Base-by-base conservation (phyloP, 92 coral and sea anemone species). In the Diadumene lineata region DNA sequence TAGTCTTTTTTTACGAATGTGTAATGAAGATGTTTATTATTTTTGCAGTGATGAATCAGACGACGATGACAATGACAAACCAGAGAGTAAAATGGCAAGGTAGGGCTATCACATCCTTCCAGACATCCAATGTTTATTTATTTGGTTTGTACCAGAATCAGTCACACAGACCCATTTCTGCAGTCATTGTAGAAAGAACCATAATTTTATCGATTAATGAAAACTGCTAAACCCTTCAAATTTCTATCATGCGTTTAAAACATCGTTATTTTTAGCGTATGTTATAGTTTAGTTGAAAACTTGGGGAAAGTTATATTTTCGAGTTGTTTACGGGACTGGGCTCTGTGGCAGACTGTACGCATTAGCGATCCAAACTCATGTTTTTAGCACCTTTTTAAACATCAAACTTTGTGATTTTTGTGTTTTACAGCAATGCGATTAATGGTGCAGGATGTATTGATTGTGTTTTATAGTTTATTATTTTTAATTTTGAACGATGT, bases 21-120 rank as follows among this genome's bases (percentile, higher is more conserved):
- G 43, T 79, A 68, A 18, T 43, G 11, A 23, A 46, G 19, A 32
- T 53, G 2, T 19, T 34, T 34, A n/a, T 55, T 74, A 29, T 46
- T 29, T 78, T 81, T 86, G 63, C 77, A 93, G 98, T 50, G 98
- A 93, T 60, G 98, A 93, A 60, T 93, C 98, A 10, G 98, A 93
- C 55, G 98, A 93, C 53, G 98, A 93, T 28, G 92, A 90, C 18
- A 62, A 76, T 25, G 96, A 90, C 61, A 84, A 88, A 64, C 89
- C 82, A 19, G 90, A 91, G 50, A 80, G 48, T 44, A 93, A 93
- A 75, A 87, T 90, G 50, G 75, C 96, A 64, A 93, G 98, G 98
- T 93, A 90, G 24, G 62, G 6, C 58, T 31, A n/a, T 33, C 29
- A 60, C 48, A 13, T 38, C 6, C 7, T 6, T 38, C 6, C 48